Base-by-base conservation (phyloP, 2,888 invertebrate species). In the Mesorhabditis sp. region DNA sequence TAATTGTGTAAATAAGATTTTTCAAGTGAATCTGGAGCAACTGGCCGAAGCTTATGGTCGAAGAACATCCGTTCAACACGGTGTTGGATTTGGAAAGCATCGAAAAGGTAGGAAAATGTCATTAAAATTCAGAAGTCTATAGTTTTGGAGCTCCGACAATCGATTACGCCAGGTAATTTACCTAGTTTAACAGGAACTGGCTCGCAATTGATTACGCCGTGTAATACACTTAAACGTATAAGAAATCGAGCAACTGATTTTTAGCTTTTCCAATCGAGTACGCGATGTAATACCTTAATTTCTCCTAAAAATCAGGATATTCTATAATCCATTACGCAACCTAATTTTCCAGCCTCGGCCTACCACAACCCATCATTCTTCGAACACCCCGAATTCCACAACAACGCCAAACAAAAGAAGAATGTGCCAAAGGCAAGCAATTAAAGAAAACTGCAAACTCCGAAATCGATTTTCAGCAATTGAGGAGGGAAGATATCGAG, bases 21-120 rank as follows among this genome's bases (percentile, higher is more conserved):
- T 50, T 50, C 63, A 64, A 81, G 80, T 82, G 63, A 78, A 77
- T 0, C 66, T 82, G 62, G 82, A 82, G 72, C 78, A 80, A 50
- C 67, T 82, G 13, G 82, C 81, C 4, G 75, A 76, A 4, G 82
- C 76, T 5, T 82, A 82, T 70, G 75, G 76, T 5, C 67, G 75
- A 64, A 71, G 72, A 63, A 69, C 73, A 3, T 66, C 62, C 44
- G 50, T 68, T 50, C 58, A 50, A 50, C 58, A 10, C n/a, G 58
- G 58, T 2, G 58, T 50, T n/a, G 58, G 10, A 2, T 50, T 50
- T 2, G 58, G 58, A 10, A 50, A 50, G 2, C 58, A 50, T 50
- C 58, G 58, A 2, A 13, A 10, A 13, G 58, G 58, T 50, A 2
- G n/a, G n/a, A 10, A 50, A 50, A n/a, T 50, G 7, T 50, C n/a